phyloP scores from a whole-genome alignment of 2,888 invertebrate species.

The Pseudococcus jackbeardsleyi region DNA sequence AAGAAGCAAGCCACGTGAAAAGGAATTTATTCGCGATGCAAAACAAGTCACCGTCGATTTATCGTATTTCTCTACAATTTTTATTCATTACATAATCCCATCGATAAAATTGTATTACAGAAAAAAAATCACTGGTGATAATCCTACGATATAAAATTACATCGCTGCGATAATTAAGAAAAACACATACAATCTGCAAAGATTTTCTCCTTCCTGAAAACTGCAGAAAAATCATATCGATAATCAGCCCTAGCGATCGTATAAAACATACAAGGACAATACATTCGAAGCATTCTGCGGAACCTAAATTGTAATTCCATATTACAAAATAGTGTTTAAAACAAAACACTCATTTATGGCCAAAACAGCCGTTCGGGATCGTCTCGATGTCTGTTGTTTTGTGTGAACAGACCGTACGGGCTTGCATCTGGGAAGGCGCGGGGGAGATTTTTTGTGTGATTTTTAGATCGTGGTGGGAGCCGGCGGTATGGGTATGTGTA shows the following conservation, averaged over 20 bases:
- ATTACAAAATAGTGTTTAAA: neutral
- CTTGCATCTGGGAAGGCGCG: neutral
- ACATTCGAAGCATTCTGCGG: neutral
- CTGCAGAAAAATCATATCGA: no score
- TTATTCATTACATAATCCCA: constrained; percentile 1
- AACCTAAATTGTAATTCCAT: neutral
- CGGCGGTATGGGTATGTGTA: neutral
- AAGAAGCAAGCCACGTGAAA: neutral
- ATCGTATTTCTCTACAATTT: neutral
- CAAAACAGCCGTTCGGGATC: neutral
- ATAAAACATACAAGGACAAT: neutral
- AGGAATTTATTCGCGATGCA: neutral
- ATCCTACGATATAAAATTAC: no score
- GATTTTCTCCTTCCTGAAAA: neutral
- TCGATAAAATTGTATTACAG: neutral
- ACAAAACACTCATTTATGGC: neutral
- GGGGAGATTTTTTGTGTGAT: constrained; percentile 27
- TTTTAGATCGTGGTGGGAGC: constrained; percentile 1
- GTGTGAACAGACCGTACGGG: neutral
- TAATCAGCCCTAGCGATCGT: neutral
- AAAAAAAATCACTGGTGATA: neutral
- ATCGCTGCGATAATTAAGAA: no score
- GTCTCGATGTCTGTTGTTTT: neutral
- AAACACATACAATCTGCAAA: neutral
- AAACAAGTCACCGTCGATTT: neutral